Evolutionary conservation across 2,888 invertebrate species (phyloP).

Genomic region (Dynastes tityus): DNA sequence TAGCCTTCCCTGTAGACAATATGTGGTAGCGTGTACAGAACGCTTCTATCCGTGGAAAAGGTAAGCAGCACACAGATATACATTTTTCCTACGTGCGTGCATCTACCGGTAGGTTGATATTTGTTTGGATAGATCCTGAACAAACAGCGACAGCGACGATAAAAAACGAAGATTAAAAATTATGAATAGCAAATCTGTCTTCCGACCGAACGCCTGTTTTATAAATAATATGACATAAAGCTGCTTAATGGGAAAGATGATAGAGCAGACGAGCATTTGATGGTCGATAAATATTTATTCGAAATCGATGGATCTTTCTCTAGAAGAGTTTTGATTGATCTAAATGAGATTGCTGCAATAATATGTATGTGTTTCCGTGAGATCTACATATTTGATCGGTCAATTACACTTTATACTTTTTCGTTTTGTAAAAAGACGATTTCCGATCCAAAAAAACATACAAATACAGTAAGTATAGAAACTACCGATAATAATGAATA

Average conservation of each 20-base stretch:
- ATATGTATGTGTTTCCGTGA: background rate
- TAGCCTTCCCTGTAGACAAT: no score
- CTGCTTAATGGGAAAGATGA: slow-evolving; percentile 10
- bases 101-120: slow-evolving; percentile 29
- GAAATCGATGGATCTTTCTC: background rate
- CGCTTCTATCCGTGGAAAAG: no score
- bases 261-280: background rate
- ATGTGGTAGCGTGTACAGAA: no score
- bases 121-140: slow-evolving; percentile 51
- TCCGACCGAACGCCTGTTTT: slow-evolving; percentile 43
- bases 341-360: background rate
- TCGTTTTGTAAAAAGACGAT: no score
- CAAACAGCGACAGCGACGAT: slow-evolving; percentile 46
- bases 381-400: slow-evolving; percentile 10
- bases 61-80: no score
- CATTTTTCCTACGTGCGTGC: background rate
- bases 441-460: no score
- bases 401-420: background rate
- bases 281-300: slow-evolving; percentile 23
- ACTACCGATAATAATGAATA: no score
- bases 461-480: no score
- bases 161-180: slow-evolving; percentile 52
- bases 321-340: slow-evolving; percentile 3
- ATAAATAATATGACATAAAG: slow-evolving; percentile 50
- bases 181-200: slow-evolving; percentile 54